Evolutionary conservation across 1,140 invertebrate genomes (phyloP), one percentile per base, ranked within the genome.

Genomic region (Danaus melanippus): DNA sequence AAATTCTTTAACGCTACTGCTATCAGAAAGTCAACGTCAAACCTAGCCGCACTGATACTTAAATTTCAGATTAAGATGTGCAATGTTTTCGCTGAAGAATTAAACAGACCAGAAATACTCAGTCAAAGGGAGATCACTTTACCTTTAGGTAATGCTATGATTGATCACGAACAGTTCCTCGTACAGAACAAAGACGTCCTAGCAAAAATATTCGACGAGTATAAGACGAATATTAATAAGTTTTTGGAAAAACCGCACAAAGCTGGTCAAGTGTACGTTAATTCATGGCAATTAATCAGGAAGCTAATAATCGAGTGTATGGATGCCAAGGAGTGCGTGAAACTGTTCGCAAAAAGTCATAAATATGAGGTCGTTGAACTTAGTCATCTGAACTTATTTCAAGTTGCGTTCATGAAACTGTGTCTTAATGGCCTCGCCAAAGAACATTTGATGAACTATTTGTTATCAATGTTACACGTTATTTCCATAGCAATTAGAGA

Each of bases 211-310:
- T 91, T 89, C 71, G 76, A 88, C 41, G 84, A 88, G 59, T 89
- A 90, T 53, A 90, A 90, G 71, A 76, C 83, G 11, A 89, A 89
- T 60, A 88, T 91, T 40, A 71, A 82, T 50, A 91, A 91, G 75
- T 82, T 88, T 50, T 77, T 91, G 11, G 89, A 90, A 66, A 91
- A 91, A 66, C 90, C 91, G 1, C 89, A 90, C 52, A 92, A 91
- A 84, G 90, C 89, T 0, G 89, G 89, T 0, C 87, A 90, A 62
- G 88, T 91, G 46, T 91, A 91, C 54, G 68, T 88, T 21, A 85
- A 86, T 56, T 84, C 87, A 58, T 85, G 88, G 21, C 70, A 79
- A 50, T 82, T 88, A 41, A 83, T 91, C 39, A 79, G 76, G 8
- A 76, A 86, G 64, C 73, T 92, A 21, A 81, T 91, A 54, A 66